phyloP scores from a whole-genome alignment of 2,888 invertebrate genomes.

The Escarpia spicata region DNA sequence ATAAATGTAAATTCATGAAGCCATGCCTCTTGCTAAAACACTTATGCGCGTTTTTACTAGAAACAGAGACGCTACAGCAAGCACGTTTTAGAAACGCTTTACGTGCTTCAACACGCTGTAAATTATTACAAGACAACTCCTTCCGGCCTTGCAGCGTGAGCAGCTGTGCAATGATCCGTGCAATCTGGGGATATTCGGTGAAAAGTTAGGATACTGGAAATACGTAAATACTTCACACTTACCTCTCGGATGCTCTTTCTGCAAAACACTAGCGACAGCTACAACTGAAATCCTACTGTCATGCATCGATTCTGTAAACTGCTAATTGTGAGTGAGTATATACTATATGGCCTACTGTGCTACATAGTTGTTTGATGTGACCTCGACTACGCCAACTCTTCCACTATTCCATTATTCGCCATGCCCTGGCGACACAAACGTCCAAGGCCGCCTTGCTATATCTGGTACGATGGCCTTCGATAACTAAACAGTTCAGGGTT shows the following conservation, averaged over 20 bases:
- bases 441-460: not conserved
- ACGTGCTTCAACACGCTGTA: not conserved
- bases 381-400: not conserved
- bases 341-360: not conserved
- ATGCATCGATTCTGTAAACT: not conserved
- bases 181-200: not conserved
- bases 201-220: not conserved
- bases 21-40: not conserved
- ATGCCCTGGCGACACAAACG: not conserved
- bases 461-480: conserved; percentile 1
- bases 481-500: not conserved
- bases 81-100: not conserved
- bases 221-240: not conserved
- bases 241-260: not conserved
- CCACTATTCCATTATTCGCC: not conserved
- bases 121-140: not conserved
- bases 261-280: not conserved
- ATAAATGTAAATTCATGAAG: not conserved
- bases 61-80: not conserved
- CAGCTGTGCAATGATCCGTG: not conserved
- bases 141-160: no score
- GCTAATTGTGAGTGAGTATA: no score
- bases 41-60: not conserved
- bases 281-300: not conserved
- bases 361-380: not conserved